phyloP scores from a whole-genome alignment of 2,888 invertebrate species.

The Dyspetes luteomarginatus region DNA sequence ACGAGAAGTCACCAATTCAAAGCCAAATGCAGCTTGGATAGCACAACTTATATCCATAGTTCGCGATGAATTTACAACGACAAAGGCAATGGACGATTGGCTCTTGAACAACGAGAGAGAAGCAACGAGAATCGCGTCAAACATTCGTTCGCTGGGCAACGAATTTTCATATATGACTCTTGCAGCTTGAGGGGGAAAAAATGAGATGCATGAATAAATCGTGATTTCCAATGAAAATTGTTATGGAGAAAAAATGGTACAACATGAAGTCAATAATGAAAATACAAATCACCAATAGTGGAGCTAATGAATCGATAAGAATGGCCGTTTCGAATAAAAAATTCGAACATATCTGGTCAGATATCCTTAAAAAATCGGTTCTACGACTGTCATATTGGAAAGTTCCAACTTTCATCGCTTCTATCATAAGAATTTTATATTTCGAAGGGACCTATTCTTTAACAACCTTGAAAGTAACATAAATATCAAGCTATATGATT shows the following conservation, averaged over 20 bases:
- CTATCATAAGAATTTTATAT: no score
- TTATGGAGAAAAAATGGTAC: neutral
- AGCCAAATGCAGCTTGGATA: slow-evolving; percentile 75
- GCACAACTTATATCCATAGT: slow-evolving; percentile 73
- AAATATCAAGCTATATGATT: no score
- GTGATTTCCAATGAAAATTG: neutral
- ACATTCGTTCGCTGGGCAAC: slow-evolving; percentile 1
- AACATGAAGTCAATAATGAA: no score
- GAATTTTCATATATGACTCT: slow-evolving; percentile 16
- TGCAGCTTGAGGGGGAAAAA: slow-evolving; percentile 6
- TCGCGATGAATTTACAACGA: slow-evolving; percentile 69
- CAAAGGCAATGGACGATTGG: slow-evolving; percentile 77
- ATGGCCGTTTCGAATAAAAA: no score
- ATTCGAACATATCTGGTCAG: no score
- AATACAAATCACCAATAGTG: no score
- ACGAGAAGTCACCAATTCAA: slow-evolving; percentile 59
- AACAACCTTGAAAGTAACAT: no score
- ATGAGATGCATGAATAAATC: neutral
- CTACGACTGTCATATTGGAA: no score
- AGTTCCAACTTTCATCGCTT: no score
- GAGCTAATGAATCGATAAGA: no score
- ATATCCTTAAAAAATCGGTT: no score
- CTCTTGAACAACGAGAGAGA: slow-evolving; percentile 73
- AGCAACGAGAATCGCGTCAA: slow-evolving; percentile 56
- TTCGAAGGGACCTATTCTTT: no score